phyloP scores from a whole-genome alignment of 2,113 vertebrate species.

The Pseudorectes ferrugineus region DNA sequence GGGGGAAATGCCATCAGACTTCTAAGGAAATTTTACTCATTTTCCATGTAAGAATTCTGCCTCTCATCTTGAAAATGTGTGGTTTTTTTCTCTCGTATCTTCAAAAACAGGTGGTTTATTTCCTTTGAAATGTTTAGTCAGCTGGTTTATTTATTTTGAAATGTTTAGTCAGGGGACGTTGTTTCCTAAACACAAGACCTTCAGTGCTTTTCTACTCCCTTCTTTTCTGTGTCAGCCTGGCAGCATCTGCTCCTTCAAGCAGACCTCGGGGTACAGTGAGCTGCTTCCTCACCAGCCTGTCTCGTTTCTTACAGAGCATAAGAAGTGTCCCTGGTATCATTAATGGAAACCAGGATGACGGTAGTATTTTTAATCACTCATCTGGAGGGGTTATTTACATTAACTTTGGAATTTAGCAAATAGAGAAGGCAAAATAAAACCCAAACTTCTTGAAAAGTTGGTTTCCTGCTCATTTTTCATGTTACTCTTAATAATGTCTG shows the following conservation, averaged over 20 bases:
- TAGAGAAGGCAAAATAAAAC: background rate
- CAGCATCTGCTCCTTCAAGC: background rate
- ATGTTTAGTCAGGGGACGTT: background rate
- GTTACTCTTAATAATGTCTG: background rate
- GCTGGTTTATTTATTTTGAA: slow-evolving; percentile 28
- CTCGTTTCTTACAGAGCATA: background rate
- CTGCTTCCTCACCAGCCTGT: background rate
- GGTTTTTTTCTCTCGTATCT: background rate
- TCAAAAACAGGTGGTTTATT: background rate
- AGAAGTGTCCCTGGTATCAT: background rate
- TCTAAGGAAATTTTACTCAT: background rate
- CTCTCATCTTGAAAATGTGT: background rate
- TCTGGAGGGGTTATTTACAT: background rate
- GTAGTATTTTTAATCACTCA: background rate
- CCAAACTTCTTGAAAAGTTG: background rate
- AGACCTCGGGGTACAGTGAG: background rate
- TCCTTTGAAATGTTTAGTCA: slow-evolving; percentile 28
- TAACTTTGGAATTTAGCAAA: background rate
- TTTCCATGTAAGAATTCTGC: background rate
- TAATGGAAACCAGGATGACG: background rate
- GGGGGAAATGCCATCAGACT: background rate
- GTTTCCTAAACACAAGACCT: background rate
- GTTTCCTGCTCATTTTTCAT: background rate
- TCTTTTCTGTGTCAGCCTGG: background rate
- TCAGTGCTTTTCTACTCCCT: background rate